Evolutionary conservation across 2,888 invertebrate genomes (phyloP).

Genomic region (Tetragonisca angustula): DNA sequence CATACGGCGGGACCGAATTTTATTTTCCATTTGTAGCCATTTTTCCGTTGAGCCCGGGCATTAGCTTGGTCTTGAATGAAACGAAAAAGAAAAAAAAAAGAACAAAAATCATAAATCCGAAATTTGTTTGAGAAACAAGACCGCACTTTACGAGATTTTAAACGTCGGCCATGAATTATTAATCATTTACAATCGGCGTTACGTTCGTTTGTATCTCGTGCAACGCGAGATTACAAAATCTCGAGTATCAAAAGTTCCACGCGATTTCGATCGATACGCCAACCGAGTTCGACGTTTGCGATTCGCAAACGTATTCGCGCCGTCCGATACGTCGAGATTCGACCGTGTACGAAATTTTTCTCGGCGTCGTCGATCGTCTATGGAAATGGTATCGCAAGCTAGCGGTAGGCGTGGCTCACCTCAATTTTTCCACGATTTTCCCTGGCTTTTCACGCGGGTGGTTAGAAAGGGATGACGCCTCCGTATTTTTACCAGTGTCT

Average conservation of each 20-base stretch:
- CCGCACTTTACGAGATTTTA: neutral
- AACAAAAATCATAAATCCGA: neutral
- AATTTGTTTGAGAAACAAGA: neutral
- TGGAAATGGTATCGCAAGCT: neutral
- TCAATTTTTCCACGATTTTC: constrained; percentile 38
- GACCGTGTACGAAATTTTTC: neutral
- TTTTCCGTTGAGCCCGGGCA: neutral
- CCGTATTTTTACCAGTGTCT: constrained; percentile 16
- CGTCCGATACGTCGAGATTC: constrained; percentile 29
- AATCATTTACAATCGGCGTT: neutral
- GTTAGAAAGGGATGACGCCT: neutral
- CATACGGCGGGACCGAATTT: constrained; percentile 4
- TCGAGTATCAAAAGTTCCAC: neutral
- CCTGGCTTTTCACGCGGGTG: neutral
- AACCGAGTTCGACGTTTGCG: too few species aligned
- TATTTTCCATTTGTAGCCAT: constrained; percentile 16
- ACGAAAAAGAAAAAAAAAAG: too few species aligned
- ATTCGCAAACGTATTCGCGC: neutral
- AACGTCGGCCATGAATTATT: constrained; percentile 7
- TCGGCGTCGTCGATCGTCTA: neutral
- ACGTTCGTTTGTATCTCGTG: neutral
- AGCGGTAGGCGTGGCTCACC: constrained; percentile 4
- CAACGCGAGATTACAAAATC: neutral
- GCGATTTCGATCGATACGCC: neutral
- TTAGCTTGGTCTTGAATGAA: neutral